Evolutionary conservation across 1,140 invertebrate genomes (phyloP).

Genomic region (Orussus abietinus): DNA sequence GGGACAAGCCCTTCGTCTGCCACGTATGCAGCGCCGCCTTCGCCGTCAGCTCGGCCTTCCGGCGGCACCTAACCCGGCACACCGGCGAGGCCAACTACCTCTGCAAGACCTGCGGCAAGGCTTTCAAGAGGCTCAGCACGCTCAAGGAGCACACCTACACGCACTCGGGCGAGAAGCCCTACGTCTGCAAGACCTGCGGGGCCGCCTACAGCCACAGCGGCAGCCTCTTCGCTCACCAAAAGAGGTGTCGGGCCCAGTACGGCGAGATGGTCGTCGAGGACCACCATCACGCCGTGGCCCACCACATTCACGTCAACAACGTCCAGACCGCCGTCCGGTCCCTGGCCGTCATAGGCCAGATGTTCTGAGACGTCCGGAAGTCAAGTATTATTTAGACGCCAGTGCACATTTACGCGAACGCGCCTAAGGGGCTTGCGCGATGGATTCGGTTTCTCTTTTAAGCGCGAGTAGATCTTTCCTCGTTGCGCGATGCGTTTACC

Average conservation of each 20-base stretch:
- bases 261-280: conserved; percentile 43
- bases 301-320: conserved; percentile 49
- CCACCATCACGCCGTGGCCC: conserved; percentile 32
- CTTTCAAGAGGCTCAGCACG: conserved; percentile 62
- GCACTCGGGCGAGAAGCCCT: conserved; percentile 58
- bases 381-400: no score
- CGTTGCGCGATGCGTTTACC: no score
- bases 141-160: conserved; percentile 57
- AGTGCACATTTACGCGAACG: no score
- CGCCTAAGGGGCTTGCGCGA: no score
- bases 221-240: conserved; percentile 53
- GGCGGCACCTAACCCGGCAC: conserved; percentile 59
- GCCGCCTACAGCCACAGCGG: conserved; percentile 53
- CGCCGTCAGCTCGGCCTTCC: conserved; percentile 49
- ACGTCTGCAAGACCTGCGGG: conserved; percentile 57
- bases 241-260: conserved; percentile 46
- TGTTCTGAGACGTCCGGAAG: no score
- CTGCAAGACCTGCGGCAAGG: conserved; percentile 62
- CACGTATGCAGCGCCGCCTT: conserved; percentile 52
- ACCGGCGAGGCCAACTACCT: conserved; percentile 58
- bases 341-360: conserved; percentile 47
- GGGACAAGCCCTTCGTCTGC: conserved; percentile 50
- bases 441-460: no score
- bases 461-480: no score
- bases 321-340: conserved; percentile 45